Base-by-base conservation (phyloP, 23 tunicate species). In the Ciona savignyi region DNA sequence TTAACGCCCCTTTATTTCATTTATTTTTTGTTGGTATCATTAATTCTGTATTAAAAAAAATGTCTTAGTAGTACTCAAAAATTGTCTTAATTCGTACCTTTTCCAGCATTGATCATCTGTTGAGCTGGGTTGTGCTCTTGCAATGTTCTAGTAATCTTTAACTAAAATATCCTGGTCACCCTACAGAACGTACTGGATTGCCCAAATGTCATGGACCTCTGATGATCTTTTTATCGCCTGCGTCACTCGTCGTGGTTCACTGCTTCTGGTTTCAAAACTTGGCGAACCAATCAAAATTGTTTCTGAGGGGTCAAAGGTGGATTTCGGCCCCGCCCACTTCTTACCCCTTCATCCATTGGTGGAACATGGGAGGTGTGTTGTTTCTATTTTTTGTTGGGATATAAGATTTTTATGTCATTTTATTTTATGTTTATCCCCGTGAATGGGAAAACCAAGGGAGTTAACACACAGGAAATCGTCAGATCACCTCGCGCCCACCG, bases 141-240 rank as follows among this genome's bases (percentile, higher is more conserved):
- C 15, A 70, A 70, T 9, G 60, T 20, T 28, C 27, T 22, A 15
- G 9, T 28, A 6, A 9, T 27, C 22, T 30, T 20, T 26, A 22
- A 20, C 6, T 9, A 21, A 24, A 33, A 3, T 0, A 0, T 56
- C 2, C 65, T 63, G 33, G 3, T 22, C 25, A 4, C 63, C 27
- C 29, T 27, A 2, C 2, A 83, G 90, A 77, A 68, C 82, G 23
- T 85, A 67, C 71, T 91, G 97, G 97, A 78, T 91, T 25, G 65
- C 81, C 0, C 69, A 78, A 33, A 69, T 81, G 77, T 28, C 82
- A 9, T 91, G 97, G 97, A 80, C 80, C 1, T 27, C 23, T 32
- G 97, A 91, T 72, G 77, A 80, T 67, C 72, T 85, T 0, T 80
- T 80, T 62, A 71, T 91, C 22, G 77, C 78, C 23, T 91, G 97